Conservation (phyloP, 92 coral and sea anemone genomes). For the Porites rus region DNA sequence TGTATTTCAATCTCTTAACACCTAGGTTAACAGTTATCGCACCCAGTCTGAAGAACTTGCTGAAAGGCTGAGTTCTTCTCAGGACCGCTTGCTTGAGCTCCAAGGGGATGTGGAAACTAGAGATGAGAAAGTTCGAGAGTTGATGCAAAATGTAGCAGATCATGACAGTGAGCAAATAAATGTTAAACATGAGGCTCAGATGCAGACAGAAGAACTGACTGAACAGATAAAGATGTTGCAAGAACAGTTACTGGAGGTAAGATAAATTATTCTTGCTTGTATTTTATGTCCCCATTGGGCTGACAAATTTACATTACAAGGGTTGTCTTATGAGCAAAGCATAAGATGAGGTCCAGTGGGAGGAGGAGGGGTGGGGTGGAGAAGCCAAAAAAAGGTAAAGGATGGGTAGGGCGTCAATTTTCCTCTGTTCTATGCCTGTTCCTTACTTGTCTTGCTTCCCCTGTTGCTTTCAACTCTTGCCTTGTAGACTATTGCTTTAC, state of each 20-base stretch:
- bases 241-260: constrained; percentile 82
- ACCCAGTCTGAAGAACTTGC: constrained; percentile 84
- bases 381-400: too few species aligned
- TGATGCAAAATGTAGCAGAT: constrained; percentile 70
- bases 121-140: constrained; percentile 70
- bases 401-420: too few species aligned
- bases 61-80: constrained; percentile 74
- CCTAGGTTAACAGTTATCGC: constrained; percentile 74
- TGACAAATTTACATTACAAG: too few species aligned
- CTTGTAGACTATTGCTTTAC: too few species aligned
- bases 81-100: constrained; percentile 74
- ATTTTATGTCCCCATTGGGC: too few species aligned
- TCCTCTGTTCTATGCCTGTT: too few species aligned
- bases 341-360: too few species aligned
- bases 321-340: too few species aligned
- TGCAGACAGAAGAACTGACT: constrained; percentile 85
- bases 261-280: neutral
- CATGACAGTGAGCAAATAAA: constrained; percentile 67
- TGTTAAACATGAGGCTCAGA: constrained; percentile 74
- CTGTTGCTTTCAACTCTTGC: too few species aligned
- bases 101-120: constrained; percentile 64
- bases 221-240: constrained; percentile 82
- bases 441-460: too few species aligned
- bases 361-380: too few species aligned
- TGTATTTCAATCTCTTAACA: neutral